Evolutionary conservation across 2,888 invertebrate genomes (phyloP).

Genomic region (Pheosia gnoma): DNA sequence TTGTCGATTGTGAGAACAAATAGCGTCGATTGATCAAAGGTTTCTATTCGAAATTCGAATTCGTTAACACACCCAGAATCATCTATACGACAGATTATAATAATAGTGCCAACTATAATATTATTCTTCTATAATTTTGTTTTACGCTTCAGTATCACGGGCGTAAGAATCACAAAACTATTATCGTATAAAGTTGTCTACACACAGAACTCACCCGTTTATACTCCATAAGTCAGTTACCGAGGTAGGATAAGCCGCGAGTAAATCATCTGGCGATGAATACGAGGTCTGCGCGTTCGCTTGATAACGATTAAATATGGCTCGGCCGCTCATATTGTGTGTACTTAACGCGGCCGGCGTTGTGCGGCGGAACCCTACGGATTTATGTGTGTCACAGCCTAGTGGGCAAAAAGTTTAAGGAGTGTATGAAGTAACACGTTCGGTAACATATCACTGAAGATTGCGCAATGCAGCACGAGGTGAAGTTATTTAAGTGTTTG

Average conservation of each 20-base stretch:
- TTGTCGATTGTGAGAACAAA: too few species aligned
- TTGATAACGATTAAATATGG: constrained; percentile 81
- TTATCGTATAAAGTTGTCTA: constrained; percentile 21
- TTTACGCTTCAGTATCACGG: not conserved
- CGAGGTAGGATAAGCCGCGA: constrained; percentile 72
- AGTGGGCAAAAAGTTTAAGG: constrained; percentile 25
- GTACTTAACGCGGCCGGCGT: constrained; percentile 60
- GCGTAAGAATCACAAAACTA: not conserved
- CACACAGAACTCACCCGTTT: constrained; percentile 29
- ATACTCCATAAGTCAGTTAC: constrained; percentile 67
- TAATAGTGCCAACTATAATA: too few species aligned
- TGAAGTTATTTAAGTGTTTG: too few species aligned
- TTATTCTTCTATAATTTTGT: too few species aligned
- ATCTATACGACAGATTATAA: not conserved
- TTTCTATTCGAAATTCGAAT: too few species aligned
- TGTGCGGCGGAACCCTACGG: constrained; percentile 42
- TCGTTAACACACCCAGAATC: too few species aligned
- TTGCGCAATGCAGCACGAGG: too few species aligned
- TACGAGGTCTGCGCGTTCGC: constrained; percentile 64
- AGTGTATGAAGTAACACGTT: constrained; percentile 11
- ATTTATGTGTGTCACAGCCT: constrained; percentile 48
- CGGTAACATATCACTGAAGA: not conserved
- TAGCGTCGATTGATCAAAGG: too few species aligned
- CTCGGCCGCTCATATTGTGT: constrained; percentile 65
- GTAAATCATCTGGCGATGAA: constrained; percentile 79